A percentile compares a stretch with the other conserved stretches of the same genome.
These are phyloP conservation scores for Drosophila littoralis DNA, from an alignment of 1,140 invertebrate species.

Conservation along the genomic window DNA sequence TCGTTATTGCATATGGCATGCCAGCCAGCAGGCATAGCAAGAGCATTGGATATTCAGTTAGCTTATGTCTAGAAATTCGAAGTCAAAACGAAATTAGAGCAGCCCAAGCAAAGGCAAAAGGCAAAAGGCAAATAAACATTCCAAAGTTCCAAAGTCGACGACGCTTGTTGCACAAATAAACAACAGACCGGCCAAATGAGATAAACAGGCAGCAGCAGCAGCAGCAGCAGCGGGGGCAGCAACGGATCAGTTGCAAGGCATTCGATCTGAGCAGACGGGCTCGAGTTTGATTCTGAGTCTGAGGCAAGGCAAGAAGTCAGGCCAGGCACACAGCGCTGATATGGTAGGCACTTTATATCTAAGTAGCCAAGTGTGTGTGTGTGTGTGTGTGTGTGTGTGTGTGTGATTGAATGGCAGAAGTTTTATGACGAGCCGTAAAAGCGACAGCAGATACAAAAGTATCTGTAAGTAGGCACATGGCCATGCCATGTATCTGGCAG, in stretches of 20 bases:
- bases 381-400: constrained; percentile 3
- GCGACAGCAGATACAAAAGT: constrained; percentile 60
- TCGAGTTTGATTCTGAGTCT: neutral
- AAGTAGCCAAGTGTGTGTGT: constrained; percentile 5
- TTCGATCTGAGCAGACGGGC: neutral
- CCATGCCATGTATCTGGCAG: constrained; percentile 41
- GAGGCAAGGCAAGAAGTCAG: constrained; percentile 10
- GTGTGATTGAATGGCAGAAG: constrained; percentile 34
- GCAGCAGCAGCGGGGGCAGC: neutral
- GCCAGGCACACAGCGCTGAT: constrained; percentile 9
- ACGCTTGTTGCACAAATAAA: constrained; percentile 55
- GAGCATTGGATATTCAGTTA: neutral
- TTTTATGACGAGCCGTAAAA: constrained; percentile 51
- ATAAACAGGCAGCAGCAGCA: constrained; percentile 29
- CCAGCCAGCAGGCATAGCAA: neutral
- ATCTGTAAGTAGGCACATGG: constrained; percentile 49
- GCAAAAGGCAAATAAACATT: constrained; percentile 50
- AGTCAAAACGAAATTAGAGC: constrained; percentile 55
- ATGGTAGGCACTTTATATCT: constrained; percentile 3
- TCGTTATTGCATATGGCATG: constrained; percentile 8
- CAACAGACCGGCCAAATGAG: constrained; percentile 37
- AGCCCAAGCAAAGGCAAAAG: constrained; percentile 8
- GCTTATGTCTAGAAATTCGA: constrained; percentile 9
- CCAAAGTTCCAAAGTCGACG: constrained; percentile 50
- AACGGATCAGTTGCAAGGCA: constrained; percentile 15